These are phyloP conservation scores for Diadophis punctatus DNA, from an alignment of 2,113 vertebrate species.

Conservation along the genomic window DNA sequence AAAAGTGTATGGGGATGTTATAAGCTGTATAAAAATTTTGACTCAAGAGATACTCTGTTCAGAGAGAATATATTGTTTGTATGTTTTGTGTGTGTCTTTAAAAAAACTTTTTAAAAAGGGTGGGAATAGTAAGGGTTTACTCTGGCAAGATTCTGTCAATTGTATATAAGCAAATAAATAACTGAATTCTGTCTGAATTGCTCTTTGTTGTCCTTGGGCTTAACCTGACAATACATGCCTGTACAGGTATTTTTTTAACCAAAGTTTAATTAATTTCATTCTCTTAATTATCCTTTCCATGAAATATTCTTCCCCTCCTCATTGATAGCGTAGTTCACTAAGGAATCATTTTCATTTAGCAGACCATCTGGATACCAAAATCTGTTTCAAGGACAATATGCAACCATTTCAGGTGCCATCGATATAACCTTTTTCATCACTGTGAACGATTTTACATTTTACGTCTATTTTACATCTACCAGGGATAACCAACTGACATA, in stretches of 20 bases:
- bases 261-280: background rate
- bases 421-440: background rate
- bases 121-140: too few relatives aligned
- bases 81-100: too few relatives aligned
- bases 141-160: background rate
- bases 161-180: background rate
- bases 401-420: background rate
- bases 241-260: background rate
- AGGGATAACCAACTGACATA: background rate
- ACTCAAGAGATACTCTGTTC: too few relatives aligned
- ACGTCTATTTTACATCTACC: background rate
- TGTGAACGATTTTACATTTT: background rate
- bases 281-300: background rate
- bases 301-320: background rate
- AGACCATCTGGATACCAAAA: background rate
- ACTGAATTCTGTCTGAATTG: background rate
- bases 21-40: too few relatives aligned
- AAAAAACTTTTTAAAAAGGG: too few relatives aligned
- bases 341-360: background rate
- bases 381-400: background rate
- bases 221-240: background rate
- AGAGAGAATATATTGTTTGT: too few relatives aligned
- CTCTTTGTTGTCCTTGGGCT: background rate
- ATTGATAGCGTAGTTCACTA: background rate
- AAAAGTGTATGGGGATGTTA: too few relatives aligned